These are phyloP conservation scores for Adineta ricciae DNA, from an alignment of 2,888 invertebrate species.

Conservation along the genomic window DNA sequence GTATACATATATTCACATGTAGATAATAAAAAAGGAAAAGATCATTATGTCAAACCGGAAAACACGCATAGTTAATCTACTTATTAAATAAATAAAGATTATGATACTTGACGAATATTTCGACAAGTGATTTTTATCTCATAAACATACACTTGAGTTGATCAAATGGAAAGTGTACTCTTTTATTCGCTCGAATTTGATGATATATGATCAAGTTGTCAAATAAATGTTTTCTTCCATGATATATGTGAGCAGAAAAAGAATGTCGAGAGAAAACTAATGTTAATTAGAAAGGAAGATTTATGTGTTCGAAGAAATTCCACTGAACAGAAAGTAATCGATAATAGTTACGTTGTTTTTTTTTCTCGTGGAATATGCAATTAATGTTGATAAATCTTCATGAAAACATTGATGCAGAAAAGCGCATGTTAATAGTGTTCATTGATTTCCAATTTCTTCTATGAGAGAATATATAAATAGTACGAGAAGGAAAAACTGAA, in stretches of 20 bases:
- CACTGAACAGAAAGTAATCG: too few relatives aligned
- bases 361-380: too few relatives aligned
- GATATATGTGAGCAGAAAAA: too few relatives aligned
- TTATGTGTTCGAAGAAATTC: too few relatives aligned
- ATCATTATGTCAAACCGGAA: neutral
- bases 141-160: too few relatives aligned
- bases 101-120: neutral
- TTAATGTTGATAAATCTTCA: too few relatives aligned
- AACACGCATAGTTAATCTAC: neutral
- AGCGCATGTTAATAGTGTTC: neutral
- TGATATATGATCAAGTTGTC: neutral
- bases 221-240: neutral
- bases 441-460: neutral
- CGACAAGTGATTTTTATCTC: neutral
- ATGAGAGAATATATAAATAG: too few relatives aligned
- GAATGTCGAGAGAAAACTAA: too few relatives aligned
- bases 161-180: too few relatives aligned
- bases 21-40: neutral
- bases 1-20: neutral
- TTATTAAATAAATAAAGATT: neutral
- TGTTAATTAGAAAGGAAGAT: too few relatives aligned
- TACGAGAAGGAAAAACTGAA: neutral
- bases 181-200: too few relatives aligned
- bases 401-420: neutral
- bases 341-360: too few relatives aligned